Evolutionary conservation across 2,888 invertebrate species (phyloP).

Genomic region (Neuroscelio doddi): DNA sequence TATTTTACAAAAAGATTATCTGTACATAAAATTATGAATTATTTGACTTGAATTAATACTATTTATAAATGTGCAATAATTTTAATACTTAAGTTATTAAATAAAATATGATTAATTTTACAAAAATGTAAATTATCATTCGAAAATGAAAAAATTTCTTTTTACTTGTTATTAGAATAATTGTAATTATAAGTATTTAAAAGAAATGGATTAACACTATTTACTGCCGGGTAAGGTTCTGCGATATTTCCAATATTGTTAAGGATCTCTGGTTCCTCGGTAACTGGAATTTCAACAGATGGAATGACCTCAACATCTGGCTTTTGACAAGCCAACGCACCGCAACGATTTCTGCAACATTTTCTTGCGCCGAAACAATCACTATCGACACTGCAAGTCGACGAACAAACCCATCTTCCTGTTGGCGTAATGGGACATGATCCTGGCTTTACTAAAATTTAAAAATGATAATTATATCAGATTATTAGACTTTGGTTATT

Average conservation of each 20-base stretch:
- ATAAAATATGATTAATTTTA: too few relatives aligned
- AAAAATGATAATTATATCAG: too few relatives aligned
- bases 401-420: conserved; percentile 75
- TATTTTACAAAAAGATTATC: too few relatives aligned
- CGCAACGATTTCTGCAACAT: conserved; percentile 76
- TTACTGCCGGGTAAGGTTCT: neutral
- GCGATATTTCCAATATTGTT: conserved; percentile 7
- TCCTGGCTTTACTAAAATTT: conserved; percentile 75
- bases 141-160: too few relatives aligned
- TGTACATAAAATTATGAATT: too few relatives aligned
- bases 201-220: neutral
- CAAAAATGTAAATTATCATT: too few relatives aligned
- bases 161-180: neutral
- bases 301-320: conserved; percentile 50
- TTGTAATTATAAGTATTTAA: neutral
- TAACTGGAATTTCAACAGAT: conserved; percentile 30
- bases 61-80: too few relatives aligned
- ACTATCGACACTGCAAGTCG: conserved; percentile 74
- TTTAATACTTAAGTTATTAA: too few relatives aligned
- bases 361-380: conserved; percentile 74
- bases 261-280: neutral
- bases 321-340: conserved; percentile 73
- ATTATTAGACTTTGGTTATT: too few relatives aligned
- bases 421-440: conserved; percentile 73
- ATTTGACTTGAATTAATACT: too few relatives aligned